Evolutionary conservation across 2,113 vertebrate genomes (phyloP).

Genomic region (Corythornis madagascariensis): DNA sequence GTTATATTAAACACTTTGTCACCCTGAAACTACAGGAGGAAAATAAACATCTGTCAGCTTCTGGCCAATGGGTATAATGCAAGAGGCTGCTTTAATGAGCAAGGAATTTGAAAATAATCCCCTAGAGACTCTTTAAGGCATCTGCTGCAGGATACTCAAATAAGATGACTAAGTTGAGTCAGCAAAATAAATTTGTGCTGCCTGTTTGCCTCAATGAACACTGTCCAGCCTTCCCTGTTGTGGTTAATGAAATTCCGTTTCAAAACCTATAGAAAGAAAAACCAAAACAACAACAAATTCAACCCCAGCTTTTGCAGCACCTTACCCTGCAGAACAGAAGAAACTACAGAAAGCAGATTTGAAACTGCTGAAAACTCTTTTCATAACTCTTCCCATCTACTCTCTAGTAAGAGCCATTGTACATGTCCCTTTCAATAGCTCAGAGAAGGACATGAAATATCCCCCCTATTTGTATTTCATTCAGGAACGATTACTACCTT

Average conservation of each 20-base stretch:
- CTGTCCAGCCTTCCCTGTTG: not conserved
- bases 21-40: constrained; percentile 11
- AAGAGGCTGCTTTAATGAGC: not conserved
- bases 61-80: not conserved
- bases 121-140: not conserved
- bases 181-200: not conserved
- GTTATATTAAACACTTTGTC: not conserved
- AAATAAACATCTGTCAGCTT: not conserved
- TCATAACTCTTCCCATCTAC: not conserved
- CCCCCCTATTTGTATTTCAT: not conserved
- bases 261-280: not conserved
- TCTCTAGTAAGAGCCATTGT: not conserved
- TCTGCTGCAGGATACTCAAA: not conserved
- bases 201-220: not conserved
- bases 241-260: not conserved
- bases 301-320: not conserved
- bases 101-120: not conserved
- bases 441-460: not conserved
- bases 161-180: not conserved
- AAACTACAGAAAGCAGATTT: not conserved
- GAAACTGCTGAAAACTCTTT: not conserved
- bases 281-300: not conserved
- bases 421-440: not conserved
- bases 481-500: not conserved
- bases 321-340: not conserved